These are phyloP conservation scores for Conistra vaccinii DNA, from an alignment of 2,888 invertebrate genomes.

Conservation along the genomic window DNA sequence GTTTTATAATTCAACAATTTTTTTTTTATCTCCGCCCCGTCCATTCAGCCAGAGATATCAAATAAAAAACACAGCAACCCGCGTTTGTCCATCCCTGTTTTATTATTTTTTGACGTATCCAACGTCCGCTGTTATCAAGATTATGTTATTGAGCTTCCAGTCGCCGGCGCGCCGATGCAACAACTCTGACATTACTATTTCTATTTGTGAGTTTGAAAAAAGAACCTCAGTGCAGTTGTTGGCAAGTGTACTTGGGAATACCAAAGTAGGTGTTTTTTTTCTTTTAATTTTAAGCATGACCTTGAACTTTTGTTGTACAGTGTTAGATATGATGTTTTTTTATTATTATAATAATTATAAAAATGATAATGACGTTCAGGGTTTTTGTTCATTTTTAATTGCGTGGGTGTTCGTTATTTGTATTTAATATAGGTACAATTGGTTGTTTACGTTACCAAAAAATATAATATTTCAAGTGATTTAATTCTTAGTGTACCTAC, in stretches of 20 bases:
- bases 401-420: not conserved
- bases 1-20: not conserved
- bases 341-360: too few species aligned
- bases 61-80: slow-evolving; percentile 30
- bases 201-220: slow-evolving; percentile 48
- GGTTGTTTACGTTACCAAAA: not conserved
- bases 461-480: not conserved
- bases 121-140: slow-evolving; percentile 70
- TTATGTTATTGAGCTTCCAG: slow-evolving; percentile 67
- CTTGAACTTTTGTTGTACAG: slow-evolving; percentile 11
- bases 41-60: not conserved
- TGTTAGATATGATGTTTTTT: not conserved
- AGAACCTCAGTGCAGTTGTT: slow-evolving; percentile 55
- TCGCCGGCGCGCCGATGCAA: slow-evolving; percentile 66
- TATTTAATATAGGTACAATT: too few species aligned
- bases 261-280: slow-evolving; percentile 61
- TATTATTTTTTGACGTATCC: slow-evolving; percentile 68
- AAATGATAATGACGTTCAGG: too few species aligned
- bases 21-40: not conserved
- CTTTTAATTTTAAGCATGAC: slow-evolving; percentile 30
- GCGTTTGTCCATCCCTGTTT: slow-evolving; percentile 59
- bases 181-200: slow-evolving; percentile 54
- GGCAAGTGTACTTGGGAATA: slow-evolving; percentile 49
- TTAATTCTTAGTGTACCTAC: not conserved
- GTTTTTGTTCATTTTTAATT: not conserved